Evolutionary conservation across 2,888 invertebrate genomes (phyloP), one percentile per base, ranked within the genome.

Genomic region (Tridacna crocea): DNA sequence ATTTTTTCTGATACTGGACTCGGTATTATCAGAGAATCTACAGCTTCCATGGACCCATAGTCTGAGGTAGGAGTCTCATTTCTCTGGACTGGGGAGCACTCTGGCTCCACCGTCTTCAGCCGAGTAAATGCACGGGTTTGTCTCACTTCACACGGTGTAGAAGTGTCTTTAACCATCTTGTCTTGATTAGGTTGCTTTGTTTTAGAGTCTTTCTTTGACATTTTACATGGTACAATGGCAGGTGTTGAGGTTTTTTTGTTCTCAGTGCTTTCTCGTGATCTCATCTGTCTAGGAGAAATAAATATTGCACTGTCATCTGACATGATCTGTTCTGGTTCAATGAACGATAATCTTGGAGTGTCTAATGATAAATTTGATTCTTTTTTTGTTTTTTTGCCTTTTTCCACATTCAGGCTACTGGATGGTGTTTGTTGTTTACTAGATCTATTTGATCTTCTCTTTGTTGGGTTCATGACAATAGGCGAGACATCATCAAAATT

Each of bases 1-100:
- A 26, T 48, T 22, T 70, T 70, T 0, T 47, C 48, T 48, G 51
- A 24, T 22, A 51, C 48, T 55, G 84, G 84, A 19, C 75, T 76
- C 26, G 51, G 48, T 11, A 24, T 51, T 24, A 55, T 47, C 36
- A 78, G 26, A 13, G 75, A 75, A 17, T 79, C 81, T 36, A 36
- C 8, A 36, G 36, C 36, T 2, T 36, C 36, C 84, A 84, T 84
- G 55, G 84, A 84, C 17, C 73, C 84, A 74, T 84, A 84, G 61
- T 84, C 84, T 26, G 84, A 84, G 46, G 81, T 81, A 48, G 83
- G 83, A 8, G 84, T 84, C 36, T 81, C 84, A 15, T 66, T 15
- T 48, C 77, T 60, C 70, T 70, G 70, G n/a, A 81, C 81, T 27
- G 84, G 84, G 17, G 84, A 81, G 8, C 77, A 65, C 17, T 70